Conservation (phyloP, 2,113 vertebrate genomes). For the Rhinoptilus africanus region DNA sequence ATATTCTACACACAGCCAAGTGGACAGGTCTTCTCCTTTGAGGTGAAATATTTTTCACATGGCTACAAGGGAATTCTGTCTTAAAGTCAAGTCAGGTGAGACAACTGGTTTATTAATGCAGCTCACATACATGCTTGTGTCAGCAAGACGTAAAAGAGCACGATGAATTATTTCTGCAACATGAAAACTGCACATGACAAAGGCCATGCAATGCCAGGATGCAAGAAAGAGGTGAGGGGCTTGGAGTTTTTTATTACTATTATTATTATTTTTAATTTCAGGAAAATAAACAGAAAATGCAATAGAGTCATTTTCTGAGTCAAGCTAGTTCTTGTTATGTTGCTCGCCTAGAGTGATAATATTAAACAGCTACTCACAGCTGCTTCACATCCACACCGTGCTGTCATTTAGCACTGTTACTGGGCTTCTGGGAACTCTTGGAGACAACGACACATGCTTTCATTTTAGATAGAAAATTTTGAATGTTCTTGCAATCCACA, state of each 20-base stretch:
- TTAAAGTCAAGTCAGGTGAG: constrained; percentile 3
- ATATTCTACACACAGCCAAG: neutral
- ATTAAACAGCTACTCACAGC: neutral
- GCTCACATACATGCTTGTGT: neutral
- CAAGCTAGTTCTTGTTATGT: neutral
- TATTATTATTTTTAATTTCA: neutral
- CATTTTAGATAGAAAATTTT: constrained; percentile 39
- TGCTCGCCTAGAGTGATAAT: neutral
- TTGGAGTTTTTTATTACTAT: neutral
- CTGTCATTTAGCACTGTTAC: neutral
- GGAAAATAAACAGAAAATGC: constrained; percentile 13
- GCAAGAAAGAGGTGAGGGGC: neutral
- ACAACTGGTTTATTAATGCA: constrained; percentile 27
- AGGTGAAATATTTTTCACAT: constrained; percentile 2
- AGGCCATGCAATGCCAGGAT: neutral
- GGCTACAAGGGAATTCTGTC: neutral
- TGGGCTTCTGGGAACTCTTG: constrained; percentile 53
- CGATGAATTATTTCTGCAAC: constrained; percentile 1
- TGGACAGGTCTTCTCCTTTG: neutral
- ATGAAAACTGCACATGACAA: neutral
- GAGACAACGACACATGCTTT: constrained; percentile 48
- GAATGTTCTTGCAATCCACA: constrained; percentile 26
- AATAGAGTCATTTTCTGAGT: neutral
- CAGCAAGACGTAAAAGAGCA: neutral
- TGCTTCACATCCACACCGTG: neutral